Base-by-base conservation (phyloP, 2,797 vertebrate species). In the Esox lucius region DNA sequence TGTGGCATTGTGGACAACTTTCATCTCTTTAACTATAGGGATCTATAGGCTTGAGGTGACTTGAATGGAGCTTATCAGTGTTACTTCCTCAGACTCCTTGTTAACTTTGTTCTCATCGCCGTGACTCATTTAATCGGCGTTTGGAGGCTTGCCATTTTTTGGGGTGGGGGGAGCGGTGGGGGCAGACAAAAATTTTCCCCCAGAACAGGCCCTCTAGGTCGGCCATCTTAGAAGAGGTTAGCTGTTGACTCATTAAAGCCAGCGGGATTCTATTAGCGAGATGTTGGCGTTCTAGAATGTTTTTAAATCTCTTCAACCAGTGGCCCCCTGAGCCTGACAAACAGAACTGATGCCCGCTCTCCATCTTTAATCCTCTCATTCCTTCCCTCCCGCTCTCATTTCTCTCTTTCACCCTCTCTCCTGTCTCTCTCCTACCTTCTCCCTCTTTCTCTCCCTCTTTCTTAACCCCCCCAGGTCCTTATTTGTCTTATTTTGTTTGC, bases 221-320 rank as follows among this genome's bases (percentile, higher is more conserved):
- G 53, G 22, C 56, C 56, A 61, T 61, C 56, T 61, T 61, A 61
- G 56, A 61, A 3, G 56, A 22, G 11, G 24, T 0, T 31, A 70
- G 24, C 24, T 26, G 46, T 31, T 70, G 46, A 48, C 22, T 46
- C 68, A 17, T 5, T 17, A 19, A 51, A 51, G 28, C 26, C 16
- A 56, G 59, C 15, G 49, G 49, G 72, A 31, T 68, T 73, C 74
- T 76, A 68, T 80, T 24, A 61, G 22, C 22, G 9, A 61, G 11
- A 12, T 3, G 22, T 9, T 9, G n/a, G 53, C 79, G 70, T 80
- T 85, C 81, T 42, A 83, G 82, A 73, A 67, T 71, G 74, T 80
- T 80, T 70, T 79, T 73, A 79, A 88, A 81, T 68, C 61, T 74
- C 74, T 65, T 31, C 76, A 76, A 82, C 79, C 69, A 74, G 73